Percentiles rank a stretch among this genome's conserved stretches.
These are phyloP conservation scores for Grapholita molesta DNA, from an alignment of 1,140 invertebrate genomes.

Conservation along the genomic window DNA sequence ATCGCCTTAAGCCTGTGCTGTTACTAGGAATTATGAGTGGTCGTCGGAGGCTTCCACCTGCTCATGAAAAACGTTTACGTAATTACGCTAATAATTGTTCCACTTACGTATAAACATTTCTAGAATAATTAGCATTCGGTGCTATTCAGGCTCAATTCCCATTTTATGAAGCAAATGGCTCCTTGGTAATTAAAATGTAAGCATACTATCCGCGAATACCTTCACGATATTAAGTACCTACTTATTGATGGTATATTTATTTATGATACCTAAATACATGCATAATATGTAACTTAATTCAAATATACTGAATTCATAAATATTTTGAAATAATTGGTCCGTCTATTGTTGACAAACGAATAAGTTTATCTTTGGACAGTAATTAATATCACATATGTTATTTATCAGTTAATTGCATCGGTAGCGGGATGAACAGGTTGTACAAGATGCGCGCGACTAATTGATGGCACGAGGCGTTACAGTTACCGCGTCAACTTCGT, in stretches of 20 bases:
- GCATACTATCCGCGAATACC: background rate
- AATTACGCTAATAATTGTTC: constrained; percentile 72
- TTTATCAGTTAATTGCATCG: constrained; percentile 41
- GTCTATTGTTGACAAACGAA: constrained; percentile 21
- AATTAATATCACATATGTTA: constrained; percentile 30
- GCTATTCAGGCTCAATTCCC: background rate
- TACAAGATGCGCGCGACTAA: constrained; percentile 45
- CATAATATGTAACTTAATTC: background rate
- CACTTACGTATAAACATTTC: constrained; percentile 21
- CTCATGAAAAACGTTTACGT: constrained; percentile 62
- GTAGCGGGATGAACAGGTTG: constrained; percentile 42
- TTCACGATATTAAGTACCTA: background rate
- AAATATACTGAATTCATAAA: background rate
- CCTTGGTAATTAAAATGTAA: background rate
- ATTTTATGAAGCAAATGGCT: background rate
- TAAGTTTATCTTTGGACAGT: constrained; percentile 22
- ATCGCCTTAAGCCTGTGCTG: constrained; percentile 66
- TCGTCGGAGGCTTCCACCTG: constrained; percentile 65
- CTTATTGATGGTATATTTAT: background rate
- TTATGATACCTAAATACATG: too few relatives aligned
- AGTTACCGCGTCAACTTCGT: constrained; percentile 49
- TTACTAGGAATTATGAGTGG: constrained; percentile 72
- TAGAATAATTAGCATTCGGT: background rate
- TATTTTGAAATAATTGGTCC: background rate
- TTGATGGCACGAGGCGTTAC: constrained; percentile 51